Base-by-base conservation (phyloP, 2,888 invertebrate genomes). In the Ennomos fuscantarius region DNA sequence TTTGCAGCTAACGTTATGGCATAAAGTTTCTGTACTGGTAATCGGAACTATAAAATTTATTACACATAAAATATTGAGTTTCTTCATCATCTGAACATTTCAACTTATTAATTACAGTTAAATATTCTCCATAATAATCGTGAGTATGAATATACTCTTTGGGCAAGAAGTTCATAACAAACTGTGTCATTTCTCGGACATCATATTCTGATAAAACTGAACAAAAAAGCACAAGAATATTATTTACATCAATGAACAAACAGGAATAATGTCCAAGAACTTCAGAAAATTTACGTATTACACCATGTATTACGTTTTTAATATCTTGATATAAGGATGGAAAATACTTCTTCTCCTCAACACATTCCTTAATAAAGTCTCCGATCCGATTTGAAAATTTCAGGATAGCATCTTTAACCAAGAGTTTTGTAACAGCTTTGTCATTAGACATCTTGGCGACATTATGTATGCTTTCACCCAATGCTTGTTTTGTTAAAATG, bases 101-200 rank as follows among this genome's bases (percentile, higher is more conserved):
- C 1, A 82, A 41, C 9, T 67, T 68, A 9, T 65, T 60, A 13
- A 77, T 43, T 0, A 74, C 45, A 12, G 55, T 13, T 10, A 37
- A 47, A 50, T 66, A 73, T 34, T 68, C 66, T 24, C 62, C 42
- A 0, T 43, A 6, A 47, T 54, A 51, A 24, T 24, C 0, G 2
- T 12, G 11, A 24, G 6, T 35, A 24, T 39, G 42, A 11, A 56
- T 13, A 9, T 60, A 43, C 8, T 63, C 41, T 8, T 24, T 5
- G 8, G 81, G 73, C 2, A 80, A 13, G 9, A 81, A 57, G 35
- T 68, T 41, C 10, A 81, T 8, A 5, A 72, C 71, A 10, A 81
- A 41, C 12, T 49, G 52, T 71, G 65, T 24, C 9, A 70, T 59
- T 53, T 79, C 76, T 8, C 55, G 32, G 1, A 48, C 48, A 31